Evolutionary conservation across 2,113 vertebrate genomes (phyloP).

Genomic region (Gambusia affinis): DNA sequence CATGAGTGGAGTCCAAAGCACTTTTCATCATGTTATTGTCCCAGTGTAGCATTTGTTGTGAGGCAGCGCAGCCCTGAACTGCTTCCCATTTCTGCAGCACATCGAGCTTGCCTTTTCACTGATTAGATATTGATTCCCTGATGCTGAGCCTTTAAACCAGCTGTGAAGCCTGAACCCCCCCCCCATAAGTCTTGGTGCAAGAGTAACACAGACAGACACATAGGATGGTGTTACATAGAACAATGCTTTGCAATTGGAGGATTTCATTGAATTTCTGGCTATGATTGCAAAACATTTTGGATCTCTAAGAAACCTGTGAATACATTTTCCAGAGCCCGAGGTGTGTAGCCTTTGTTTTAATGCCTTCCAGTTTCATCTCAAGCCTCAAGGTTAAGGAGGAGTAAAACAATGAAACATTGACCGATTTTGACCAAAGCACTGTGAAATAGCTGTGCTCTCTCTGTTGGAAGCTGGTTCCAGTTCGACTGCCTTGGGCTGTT

Average conservation of each 20-base stretch:
- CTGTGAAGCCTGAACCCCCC: background rate
- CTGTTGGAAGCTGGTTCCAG: background rate
- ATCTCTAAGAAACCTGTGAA: background rate
- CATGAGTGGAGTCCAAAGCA: slow-evolving; percentile 1
- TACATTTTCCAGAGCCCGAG: background rate
- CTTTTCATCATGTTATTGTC: background rate
- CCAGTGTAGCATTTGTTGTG: background rate
- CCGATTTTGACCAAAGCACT: background rate
- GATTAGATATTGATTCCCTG: slow-evolving; percentile 16
- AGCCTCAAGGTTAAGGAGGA: slow-evolving; percentile 7
- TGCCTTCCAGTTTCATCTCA: background rate
- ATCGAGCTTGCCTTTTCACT: slow-evolving; percentile 4
- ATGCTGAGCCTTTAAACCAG: slow-evolving; percentile 5
- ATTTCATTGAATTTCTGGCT: background rate
- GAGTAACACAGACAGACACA: background rate
- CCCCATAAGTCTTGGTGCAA: no score
- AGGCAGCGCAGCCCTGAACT: slow-evolving; percentile 1
- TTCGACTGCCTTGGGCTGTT: background rate
- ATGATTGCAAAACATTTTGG: background rate
- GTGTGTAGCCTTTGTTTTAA: slow-evolving; percentile 2
- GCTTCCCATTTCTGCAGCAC: slow-evolving; percentile 4
- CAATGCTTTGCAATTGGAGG: background rate
- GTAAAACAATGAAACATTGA: background rate
- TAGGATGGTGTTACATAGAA: background rate
- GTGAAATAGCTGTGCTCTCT: background rate